Percentiles rank a stretch among this genome's conserved stretches.
Evolutionary conservation across 2,113 vertebrate genomes (phyloP).

Genomic region (Otis tarda): DNA sequence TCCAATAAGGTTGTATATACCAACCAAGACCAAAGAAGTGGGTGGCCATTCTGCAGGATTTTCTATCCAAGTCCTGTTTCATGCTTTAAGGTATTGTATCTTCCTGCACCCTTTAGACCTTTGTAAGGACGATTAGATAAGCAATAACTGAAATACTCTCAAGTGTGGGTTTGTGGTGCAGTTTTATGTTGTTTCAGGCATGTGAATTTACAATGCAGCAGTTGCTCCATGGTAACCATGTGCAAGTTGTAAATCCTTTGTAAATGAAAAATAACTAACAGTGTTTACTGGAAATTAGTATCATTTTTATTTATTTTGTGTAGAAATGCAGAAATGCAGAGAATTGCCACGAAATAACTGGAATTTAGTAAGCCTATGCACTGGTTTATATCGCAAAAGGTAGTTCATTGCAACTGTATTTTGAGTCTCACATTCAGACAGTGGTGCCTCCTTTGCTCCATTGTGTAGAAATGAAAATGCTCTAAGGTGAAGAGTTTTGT

Average conservation of each 20-base stretch:
- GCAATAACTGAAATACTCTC: background rate
- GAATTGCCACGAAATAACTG: background rate
- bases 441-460: fast-evolving
- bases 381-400: fast-evolving
- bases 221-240: fast-evolving
- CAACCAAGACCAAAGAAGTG: background rate
- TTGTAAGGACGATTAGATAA: background rate
- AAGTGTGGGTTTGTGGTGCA: background rate
- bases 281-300: background rate
- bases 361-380: background rate
- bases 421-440: background rate
- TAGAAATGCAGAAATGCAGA: background rate
- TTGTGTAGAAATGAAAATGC: background rate
- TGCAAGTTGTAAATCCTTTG: background rate
- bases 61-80: background rate
- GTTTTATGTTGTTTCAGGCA: background rate
- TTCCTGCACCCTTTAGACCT: background rate
- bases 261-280: background rate
- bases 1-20: background rate
- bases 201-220: background rate
- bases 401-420: background rate
- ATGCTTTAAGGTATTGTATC: too few relatives aligned
- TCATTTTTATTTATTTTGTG: background rate
- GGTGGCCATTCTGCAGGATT: fast-evolving
- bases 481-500: background rate